Evolutionary conservation across 2,888 invertebrate species (phyloP), one percentile per base, ranked within the genome.

Genomic region (Tholera decimalis): DNA sequence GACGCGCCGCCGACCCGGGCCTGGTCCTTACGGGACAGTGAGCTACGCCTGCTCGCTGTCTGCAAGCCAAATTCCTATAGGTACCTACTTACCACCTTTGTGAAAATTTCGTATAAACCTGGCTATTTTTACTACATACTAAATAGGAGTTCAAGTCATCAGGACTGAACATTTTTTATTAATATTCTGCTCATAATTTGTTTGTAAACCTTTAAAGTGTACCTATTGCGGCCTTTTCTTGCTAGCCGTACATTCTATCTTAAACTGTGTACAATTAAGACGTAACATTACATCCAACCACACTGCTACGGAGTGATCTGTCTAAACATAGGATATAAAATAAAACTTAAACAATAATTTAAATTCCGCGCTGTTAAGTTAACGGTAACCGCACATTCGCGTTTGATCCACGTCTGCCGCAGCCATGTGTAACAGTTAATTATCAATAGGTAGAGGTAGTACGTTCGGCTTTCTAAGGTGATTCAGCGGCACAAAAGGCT

Each of bases 371-470:
- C 89, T 86, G 62, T 67, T 77, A 81, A 86, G 75, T 83, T 92
- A 93, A 93, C 94, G 91, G 94, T 92, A 89, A 85, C 83, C 81
- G 83, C 84, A 91, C 88, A 89, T 89, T 91, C 85, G 83, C 87
- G 88, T 88, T 91, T 88, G 83, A 86, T 87, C 89, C 91, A 92
- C 92, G 93, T 93, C 90, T 88, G 81, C 90, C 82, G 88, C 90
- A 90, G 86, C 88, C 91, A 92, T 92, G 91, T 92, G 91, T 92
- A 94, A 94, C 93, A 90, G 92, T 94, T 91, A 91, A 90, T 92
- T 91, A 90, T 87, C 89, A 89, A 91, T 91, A 88, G 87, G 87
- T 87, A 82, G 84, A 88, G 87, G 87, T 87, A 82, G 84, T 82
- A 79, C 84, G 85, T 86, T 85, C 85, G 89, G 92, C 94, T 95